These are phyloP conservation scores for Xestoiulus laeticollis DNA, from an alignment of 2,888 invertebrate genomes.

Conservation along the genomic window DNA sequence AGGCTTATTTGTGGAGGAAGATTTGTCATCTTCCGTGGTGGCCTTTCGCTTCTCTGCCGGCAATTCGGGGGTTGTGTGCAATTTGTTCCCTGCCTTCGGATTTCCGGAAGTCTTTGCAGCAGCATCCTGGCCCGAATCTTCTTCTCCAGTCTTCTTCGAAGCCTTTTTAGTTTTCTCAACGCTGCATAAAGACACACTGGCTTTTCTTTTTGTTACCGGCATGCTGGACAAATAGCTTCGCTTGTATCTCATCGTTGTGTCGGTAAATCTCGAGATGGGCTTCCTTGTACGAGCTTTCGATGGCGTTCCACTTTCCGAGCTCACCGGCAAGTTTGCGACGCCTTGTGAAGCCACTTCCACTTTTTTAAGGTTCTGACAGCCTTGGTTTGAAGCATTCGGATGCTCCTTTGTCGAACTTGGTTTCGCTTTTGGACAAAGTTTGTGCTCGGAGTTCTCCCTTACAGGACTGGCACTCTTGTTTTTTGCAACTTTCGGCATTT, in stretches of 20 bases:
- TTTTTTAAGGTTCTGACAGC: background rate
- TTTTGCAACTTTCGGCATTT: background rate
- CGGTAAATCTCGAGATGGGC: slow-evolving; percentile 1
- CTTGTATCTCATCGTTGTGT: slow-evolving; percentile 13
- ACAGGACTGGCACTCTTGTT: background rate
- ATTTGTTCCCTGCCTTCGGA: background rate
- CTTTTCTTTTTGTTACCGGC: background rate
- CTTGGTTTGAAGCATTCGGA: background rate
- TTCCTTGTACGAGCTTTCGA: background rate
- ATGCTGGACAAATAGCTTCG: slow-evolving; percentile 25
- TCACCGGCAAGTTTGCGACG: background rate
- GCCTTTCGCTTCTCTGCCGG: background rate
- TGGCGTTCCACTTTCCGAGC: background rate
- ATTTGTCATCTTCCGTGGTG: background rate
- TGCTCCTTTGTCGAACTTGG: background rate
- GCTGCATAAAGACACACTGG: background rate
- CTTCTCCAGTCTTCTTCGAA: background rate
- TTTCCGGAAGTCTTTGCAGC: background rate
- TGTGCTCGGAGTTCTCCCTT: background rate
- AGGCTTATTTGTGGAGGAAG: background rate
- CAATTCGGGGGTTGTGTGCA: background rate
- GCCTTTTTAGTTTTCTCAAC: background rate
- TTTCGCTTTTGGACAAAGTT: background rate
- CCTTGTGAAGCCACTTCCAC: background rate
- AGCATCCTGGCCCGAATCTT: background rate